Evolutionary conservation across 1,140 invertebrate genomes (phyloP).

Genomic region (Drosophila kanapiae): DNA sequence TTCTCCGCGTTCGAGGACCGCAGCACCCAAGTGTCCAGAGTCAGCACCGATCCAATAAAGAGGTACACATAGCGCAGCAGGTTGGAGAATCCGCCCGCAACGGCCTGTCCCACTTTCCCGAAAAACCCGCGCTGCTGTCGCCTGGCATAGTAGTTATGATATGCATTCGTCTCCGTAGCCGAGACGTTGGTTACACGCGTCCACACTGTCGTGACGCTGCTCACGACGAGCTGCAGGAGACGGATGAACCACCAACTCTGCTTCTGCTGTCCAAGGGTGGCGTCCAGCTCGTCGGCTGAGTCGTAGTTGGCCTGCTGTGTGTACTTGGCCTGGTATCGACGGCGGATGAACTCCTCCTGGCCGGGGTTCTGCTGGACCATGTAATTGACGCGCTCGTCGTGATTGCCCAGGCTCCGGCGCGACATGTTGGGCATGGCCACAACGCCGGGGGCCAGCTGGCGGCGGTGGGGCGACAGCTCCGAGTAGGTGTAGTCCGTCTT

Average conservation of each 20-base stretch:
- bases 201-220: constrained; percentile 62
- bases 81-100: constrained; percentile 53
- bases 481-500: constrained; percentile 95
- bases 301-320: constrained; percentile 66
- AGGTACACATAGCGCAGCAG: constrained; percentile 70
- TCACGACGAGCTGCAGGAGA: constrained; percentile 63
- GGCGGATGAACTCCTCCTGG: constrained; percentile 77
- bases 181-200: constrained; percentile 47
- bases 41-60: constrained; percentile 83
- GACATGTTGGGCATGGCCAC: constrained; percentile 94
- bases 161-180: constrained; percentile 45
- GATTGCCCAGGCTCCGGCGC: constrained; percentile 87
- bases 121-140: constrained; percentile 47
- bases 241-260: constrained; percentile 71
- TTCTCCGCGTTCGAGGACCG: constrained; percentile 69
- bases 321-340: constrained; percentile 70
- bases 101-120: constrained; percentile 9
- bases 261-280: constrained; percentile 39
- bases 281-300: constrained; percentile 78
- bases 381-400: constrained; percentile 73
- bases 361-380: constrained; percentile 76
- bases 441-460: constrained; percentile 91
- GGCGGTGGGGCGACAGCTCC: constrained; percentile 89
- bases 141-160: constrained; percentile 59
- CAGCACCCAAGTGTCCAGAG: constrained; percentile 86